These are phyloP conservation scores for Crotalus horridus DNA, from an alignment of 2,113 vertebrate genomes.

Conservation along the genomic window DNA sequence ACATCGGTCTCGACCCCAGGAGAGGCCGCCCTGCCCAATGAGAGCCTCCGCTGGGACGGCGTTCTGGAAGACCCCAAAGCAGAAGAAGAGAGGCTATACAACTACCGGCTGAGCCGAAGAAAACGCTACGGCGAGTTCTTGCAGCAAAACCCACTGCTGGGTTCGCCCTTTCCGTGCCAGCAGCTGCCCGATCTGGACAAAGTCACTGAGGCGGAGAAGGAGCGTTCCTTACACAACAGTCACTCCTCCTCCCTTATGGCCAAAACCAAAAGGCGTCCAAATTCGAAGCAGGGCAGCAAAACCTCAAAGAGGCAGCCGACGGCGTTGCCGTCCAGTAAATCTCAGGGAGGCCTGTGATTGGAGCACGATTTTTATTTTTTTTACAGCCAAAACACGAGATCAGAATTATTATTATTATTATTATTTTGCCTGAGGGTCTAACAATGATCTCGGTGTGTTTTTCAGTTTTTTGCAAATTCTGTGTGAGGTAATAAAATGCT, in stretches of 20 bases:
- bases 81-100: slow-evolving; percentile 75
- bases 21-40: slow-evolving; percentile 41
- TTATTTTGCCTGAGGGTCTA: not conserved
- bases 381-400: not conserved
- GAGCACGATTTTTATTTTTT: not conserved
- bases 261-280: not conserved
- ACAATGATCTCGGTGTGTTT: too few species aligned
- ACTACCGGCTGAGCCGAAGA: slow-evolving; percentile 77
- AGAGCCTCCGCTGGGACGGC: slow-evolving; percentile 85
- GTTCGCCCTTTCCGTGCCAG: not conserved
- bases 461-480: not conserved
- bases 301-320: not conserved
- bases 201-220: fast-evolving
- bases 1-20: not conserved
- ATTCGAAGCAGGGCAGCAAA: not conserved
- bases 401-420: not conserved
- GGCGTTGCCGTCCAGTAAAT: not conserved
- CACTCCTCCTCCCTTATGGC: not conserved
- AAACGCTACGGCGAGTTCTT: slow-evolving; percentile 71
- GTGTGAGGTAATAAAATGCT: not conserved
- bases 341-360: not conserved
- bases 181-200: not conserved
- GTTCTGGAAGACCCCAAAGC: slow-evolving; percentile 75
- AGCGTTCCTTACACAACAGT: not conserved
- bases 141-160: slow-evolving; percentile 54